A percentile compares a stretch with the other conserved stretches of the same genome.
Conservation (phyloP, 2,888 invertebrate species). For the Hanleya hanleyi region DNA sequence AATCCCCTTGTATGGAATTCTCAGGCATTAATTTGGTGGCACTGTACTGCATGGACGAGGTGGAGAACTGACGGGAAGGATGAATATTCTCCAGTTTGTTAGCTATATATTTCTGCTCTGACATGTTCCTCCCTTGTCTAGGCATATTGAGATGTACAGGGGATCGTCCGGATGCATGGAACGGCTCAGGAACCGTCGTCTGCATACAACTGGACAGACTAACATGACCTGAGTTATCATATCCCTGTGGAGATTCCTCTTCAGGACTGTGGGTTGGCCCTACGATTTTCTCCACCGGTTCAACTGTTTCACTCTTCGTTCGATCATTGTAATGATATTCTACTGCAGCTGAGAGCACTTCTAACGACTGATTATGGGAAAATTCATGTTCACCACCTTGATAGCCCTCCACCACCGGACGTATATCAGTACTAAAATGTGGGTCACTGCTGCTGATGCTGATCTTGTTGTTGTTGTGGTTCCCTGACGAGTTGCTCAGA, state of each 20-base stretch:
- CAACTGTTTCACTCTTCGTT: background rate
- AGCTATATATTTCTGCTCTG: background rate
- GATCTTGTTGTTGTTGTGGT: no score
- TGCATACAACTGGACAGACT: slow-evolving; percentile 4
- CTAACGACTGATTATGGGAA: background rate
- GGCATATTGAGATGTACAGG: slow-evolving; percentile 3
- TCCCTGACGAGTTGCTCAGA: no score
- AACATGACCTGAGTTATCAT: slow-evolving; percentile 3
- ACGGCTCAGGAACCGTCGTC: background rate
- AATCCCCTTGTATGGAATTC: background rate
- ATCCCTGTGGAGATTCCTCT: background rate
- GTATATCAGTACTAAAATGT: no score
- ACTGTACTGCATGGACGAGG: background rate
- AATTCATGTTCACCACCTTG: slow-evolving; percentile 7
- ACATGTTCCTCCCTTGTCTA: background rate
- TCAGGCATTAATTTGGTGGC: background rate
- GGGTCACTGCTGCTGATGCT: no score
- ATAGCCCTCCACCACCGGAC: background rate
- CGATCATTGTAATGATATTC: background rate
- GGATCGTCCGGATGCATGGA: background rate
- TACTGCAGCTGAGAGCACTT: slow-evolving; percentile 1
- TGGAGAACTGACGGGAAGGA: slow-evolving; percentile 1
- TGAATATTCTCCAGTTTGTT: background rate
- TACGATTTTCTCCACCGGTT: no score
- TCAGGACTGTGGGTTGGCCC: background rate